Percentiles rank a stretch among this genome's conserved stretches.
Conservation (phyloP, 2,113 vertebrate species). For the Microtus montanus region DNA sequence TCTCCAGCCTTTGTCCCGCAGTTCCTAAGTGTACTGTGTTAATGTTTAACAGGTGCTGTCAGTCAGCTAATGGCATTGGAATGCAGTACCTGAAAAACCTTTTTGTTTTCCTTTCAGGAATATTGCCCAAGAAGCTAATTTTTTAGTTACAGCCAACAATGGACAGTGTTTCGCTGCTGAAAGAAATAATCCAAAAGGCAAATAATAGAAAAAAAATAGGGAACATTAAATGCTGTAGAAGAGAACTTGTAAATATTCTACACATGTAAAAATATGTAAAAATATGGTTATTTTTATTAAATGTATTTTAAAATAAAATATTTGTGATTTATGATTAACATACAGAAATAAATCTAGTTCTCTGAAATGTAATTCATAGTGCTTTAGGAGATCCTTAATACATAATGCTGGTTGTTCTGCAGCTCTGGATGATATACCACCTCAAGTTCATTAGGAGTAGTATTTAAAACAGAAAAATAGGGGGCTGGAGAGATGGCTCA, state of each 20-base stretch:
- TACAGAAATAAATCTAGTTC: slow-evolving; percentile 22
- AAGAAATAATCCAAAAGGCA: slow-evolving; percentile 28
- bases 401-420: slow-evolving; percentile 22
- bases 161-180: slow-evolving; percentile 74
- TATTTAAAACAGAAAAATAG: background rate
- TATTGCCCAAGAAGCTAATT: slow-evolving; percentile 87
- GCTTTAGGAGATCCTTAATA: background rate
- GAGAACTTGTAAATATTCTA: slow-evolving; percentile 71
- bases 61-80: background rate
- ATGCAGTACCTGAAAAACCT: background rate
- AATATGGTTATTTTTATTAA: slow-evolving; percentile 75
- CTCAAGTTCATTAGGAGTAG: background rate
- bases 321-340: slow-evolving; percentile 26
- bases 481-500: too few species aligned
- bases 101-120: slow-evolving; percentile 74
- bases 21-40: background rate
- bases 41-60: background rate
- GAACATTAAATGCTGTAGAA: slow-evolving; percentile 67
- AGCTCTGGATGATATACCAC: background rate
- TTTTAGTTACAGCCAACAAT: slow-evolving; percentile 83
- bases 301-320: slow-evolving; percentile 74
- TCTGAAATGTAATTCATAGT: slow-evolving; percentile 54
- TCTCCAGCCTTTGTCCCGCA: too few species aligned
- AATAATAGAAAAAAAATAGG: slow-evolving; percentile 40
- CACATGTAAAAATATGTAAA: slow-evolving; percentile 78